These are phyloP conservation scores for Noctua fimbriata DNA, from an alignment of 2,888 invertebrate species.

Conservation along the genomic window DNA sequence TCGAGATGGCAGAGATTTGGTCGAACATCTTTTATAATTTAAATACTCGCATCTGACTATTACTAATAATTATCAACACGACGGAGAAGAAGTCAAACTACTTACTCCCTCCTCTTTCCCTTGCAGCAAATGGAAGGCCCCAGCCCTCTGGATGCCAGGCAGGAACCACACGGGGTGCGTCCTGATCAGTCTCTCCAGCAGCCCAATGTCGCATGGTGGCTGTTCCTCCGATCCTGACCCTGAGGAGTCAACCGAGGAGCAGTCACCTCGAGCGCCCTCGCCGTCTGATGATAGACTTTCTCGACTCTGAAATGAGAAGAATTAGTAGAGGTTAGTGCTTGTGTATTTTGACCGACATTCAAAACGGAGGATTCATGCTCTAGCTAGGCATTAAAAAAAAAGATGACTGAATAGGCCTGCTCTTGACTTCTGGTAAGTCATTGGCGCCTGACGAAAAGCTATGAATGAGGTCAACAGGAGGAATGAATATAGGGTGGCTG, in stretches of 20 bases:
- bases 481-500: too few species aligned
- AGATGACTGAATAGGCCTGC: background rate
- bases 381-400: background rate
- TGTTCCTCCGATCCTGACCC: constrained; percentile 91
- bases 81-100: background rate
- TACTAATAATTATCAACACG: too few species aligned
- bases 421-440: background rate
- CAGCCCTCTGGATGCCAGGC: constrained; percentile 97
- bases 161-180: constrained; percentile 99
- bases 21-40: too few species aligned
- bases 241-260: constrained; percentile 89
- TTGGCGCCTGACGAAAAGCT: background rate
- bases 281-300: constrained; percentile 93
- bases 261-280: constrained; percentile 90
- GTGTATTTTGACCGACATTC: background rate
- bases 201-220: constrained; percentile 95
- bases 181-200: constrained; percentile 96
- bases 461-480: background rate
- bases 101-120: constrained; percentile 97
- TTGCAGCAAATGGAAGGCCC: constrained; percentile 97
- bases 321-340: background rate
- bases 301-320: constrained; percentile 88
- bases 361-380: background rate
- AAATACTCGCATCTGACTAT: too few species aligned
- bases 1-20: too few species aligned